These are phyloP conservation scores for Liparis tanakae DNA, from an alignment of 2,797 vertebrate species.

Conservation along the genomic window DNA sequence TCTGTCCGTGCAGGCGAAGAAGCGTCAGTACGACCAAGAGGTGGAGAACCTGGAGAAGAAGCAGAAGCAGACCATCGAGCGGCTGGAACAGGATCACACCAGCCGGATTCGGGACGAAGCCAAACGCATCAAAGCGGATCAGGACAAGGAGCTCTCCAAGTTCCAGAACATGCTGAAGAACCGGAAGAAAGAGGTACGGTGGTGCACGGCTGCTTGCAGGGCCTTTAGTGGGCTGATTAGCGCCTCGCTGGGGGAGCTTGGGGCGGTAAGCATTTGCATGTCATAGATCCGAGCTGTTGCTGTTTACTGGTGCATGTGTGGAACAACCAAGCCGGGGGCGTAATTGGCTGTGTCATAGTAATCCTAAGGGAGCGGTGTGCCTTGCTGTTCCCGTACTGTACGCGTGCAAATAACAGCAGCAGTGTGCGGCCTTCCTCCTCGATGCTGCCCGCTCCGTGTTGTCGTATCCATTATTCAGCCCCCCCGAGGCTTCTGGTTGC, in stretches of 20 bases:
- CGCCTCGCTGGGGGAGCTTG: slow-evolving; percentile 7
- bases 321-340: slow-evolving; percentile 20
- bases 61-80: slow-evolving; percentile 98
- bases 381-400: slow-evolving; percentile 21
- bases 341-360: slow-evolving; percentile 35
- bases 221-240: slow-evolving; percentile 10
- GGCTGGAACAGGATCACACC: slow-evolving; percentile 97
- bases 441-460: slow-evolving; percentile 58
- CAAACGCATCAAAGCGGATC: slow-evolving; percentile 95
- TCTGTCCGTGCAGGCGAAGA: slow-evolving; percentile 83
- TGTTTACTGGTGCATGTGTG: slow-evolving; percentile 46
- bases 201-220: slow-evolving; percentile 30
- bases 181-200: slow-evolving; percentile 94
- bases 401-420: slow-evolving; percentile 36
- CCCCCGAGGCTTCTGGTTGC: slow-evolving; percentile 47
- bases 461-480: slow-evolving; percentile 66
- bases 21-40: slow-evolving; percentile 96
- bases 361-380: slow-evolving; percentile 41
- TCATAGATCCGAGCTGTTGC: slow-evolving; percentile 15
- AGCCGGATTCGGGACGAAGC: slow-evolving; percentile 95
- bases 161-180: slow-evolving; percentile 98
- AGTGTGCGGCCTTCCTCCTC: slow-evolving; percentile 40
- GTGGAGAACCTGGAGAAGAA: slow-evolving; percentile 98
- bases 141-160: slow-evolving; percentile 96
- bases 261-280: slow-evolving; percentile 41